Evolutionary conservation across 2,113 vertebrate species (phyloP), one percentile per base, ranked within the genome.

Genomic region (Poeciliopsis turrubarensis): DNA sequence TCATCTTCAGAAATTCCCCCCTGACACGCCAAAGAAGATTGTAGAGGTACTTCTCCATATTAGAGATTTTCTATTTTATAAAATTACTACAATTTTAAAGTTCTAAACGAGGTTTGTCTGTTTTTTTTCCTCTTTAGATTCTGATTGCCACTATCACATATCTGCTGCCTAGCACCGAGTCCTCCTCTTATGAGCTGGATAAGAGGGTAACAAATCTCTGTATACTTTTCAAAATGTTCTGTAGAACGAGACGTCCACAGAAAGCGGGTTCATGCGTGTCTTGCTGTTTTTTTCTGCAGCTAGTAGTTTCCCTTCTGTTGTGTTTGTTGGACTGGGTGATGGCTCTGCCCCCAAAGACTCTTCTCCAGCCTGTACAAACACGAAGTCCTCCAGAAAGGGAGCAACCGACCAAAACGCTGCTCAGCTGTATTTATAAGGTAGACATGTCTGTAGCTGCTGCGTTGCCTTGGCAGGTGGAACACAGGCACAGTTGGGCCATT

Each of bases 251-350:
- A 0, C 74, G 37, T 29, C 1, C 19, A 14, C 41, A 1, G 15
- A 34, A 29, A 62, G 1, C 51, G 27, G 72, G 6, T 13, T 13
- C 10, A 14, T 60, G 41, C 1, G 8, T 41, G 11, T 37, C 0
- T 62, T 39, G 51, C 51, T 57, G 51, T 81, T 68, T 81, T 29
- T n/a, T 71, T 30, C 78, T 69, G 29, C 75, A 99, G 98, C 93
- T 99, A 92, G 97, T 99, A 10, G 98, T 99, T 70, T 98, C 97
- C 69, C 93, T 99, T 79, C 95, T 99, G 92, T 89, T 99, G 78
- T 99, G 97, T 85, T 94, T 99, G 82, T 78, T 99, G 95, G 98
- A 99, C 87, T 99, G 98, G 98, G 96, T 97, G 85, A 99, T 99
- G 98, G 97, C 97, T 64, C 94, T 99, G 86, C 97, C 98, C 44